These are phyloP conservation scores for Phenganax marumi DNA, from an alignment of 92 coral and sea anemone species.

Conservation along the genomic window DNA sequence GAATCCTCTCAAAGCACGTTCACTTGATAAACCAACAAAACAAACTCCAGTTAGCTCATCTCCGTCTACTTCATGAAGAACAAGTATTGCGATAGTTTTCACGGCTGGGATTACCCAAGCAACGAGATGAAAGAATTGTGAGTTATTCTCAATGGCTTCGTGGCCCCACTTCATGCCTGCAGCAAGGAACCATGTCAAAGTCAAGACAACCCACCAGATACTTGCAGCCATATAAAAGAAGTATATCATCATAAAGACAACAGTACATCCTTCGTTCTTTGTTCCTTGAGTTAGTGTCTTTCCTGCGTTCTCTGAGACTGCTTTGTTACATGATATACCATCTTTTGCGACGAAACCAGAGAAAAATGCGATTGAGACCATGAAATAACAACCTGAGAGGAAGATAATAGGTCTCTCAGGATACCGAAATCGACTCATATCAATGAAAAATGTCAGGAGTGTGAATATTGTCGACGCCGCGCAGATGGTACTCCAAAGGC, in stretches of 20 bases:
- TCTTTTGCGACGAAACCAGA: slow-evolving; percentile 90
- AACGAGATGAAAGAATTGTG: slow-evolving; percentile 98
- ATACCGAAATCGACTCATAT: slow-evolving; percentile 93
- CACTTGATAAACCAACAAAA: slow-evolving; percentile 90
- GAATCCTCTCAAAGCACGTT: slow-evolving; percentile 83
- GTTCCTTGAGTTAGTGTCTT: slow-evolving; percentile 90
- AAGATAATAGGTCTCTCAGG: slow-evolving; percentile 98
- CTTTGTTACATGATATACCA: slow-evolving; percentile 76
- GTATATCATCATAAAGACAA: slow-evolving; percentile 88
- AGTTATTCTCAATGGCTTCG: slow-evolving; percentile 98
- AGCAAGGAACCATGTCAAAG: slow-evolving; percentile 96
- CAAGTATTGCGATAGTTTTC: slow-evolving; percentile 88
- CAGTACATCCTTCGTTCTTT: slow-evolving; percentile 95
- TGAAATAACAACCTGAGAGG: slow-evolving; percentile 93
- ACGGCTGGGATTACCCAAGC: slow-evolving; percentile 99
- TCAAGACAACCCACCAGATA: slow-evolving; percentile 97
- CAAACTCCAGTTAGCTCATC: slow-evolving; percentile 98
- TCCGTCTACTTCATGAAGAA: slow-evolving; percentile 96
- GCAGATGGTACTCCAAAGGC: slow-evolving; percentile 88
- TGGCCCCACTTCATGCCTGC: slow-evolving; percentile 99
- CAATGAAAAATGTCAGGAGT: slow-evolving; percentile 81
- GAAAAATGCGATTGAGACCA: slow-evolving; percentile 86
- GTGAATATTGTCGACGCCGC: slow-evolving; percentile 87
- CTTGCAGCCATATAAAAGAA: slow-evolving; percentile 99
- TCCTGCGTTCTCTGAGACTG: slow-evolving; percentile 46